Evolutionary conservation across 2,113 vertebrate species (phyloP).

Genomic region (Choloepus hoffmanni): DNA sequence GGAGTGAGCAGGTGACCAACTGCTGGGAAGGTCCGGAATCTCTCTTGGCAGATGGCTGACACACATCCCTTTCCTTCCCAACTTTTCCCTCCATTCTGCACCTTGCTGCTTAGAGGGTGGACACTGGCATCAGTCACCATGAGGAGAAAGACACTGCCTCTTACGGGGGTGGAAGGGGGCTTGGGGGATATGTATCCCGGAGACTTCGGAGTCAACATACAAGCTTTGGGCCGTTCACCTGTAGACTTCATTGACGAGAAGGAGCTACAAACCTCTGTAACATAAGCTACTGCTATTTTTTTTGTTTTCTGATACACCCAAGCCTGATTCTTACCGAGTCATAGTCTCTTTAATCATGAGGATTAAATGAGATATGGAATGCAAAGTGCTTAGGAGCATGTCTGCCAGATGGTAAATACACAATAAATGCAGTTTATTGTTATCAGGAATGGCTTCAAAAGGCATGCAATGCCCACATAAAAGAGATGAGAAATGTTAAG

Average conservation of each 20-base stretch:
- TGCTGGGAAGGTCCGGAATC: too few relatives aligned
- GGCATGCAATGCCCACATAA: rapidly evolving
- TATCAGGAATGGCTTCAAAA: background rate
- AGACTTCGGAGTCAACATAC: too few relatives aligned
- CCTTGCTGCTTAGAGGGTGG: rapidly evolving
- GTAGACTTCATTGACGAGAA: rapidly evolving
- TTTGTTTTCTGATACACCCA: background rate
- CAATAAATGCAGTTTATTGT: background rate
- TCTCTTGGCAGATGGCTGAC: background rate
- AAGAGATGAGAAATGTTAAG: background rate
- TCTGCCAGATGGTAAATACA: rapidly evolving
- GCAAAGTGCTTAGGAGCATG: rapidly evolving
- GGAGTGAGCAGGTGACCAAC: too few relatives aligned
- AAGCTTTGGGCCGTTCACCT: too few relatives aligned
- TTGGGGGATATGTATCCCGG: rapidly evolving
- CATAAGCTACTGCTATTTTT: too few relatives aligned
- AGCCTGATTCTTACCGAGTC: rapidly evolving
- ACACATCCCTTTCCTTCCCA: too few relatives aligned
- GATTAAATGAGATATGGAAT: rapidly evolving
- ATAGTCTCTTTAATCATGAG: background rate
- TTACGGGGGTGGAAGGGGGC: rapidly evolving
- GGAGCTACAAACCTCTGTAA: background rate
- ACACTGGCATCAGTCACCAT: rapidly evolving
- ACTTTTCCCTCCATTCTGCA: background rate
- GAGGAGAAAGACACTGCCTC: too few relatives aligned